A percentile compares a stretch with the other conserved stretches of the same genome.
phyloP scores from a whole-genome alignment of 2,113 vertebrate species.

The Pontoporia blainvillei region DNA sequence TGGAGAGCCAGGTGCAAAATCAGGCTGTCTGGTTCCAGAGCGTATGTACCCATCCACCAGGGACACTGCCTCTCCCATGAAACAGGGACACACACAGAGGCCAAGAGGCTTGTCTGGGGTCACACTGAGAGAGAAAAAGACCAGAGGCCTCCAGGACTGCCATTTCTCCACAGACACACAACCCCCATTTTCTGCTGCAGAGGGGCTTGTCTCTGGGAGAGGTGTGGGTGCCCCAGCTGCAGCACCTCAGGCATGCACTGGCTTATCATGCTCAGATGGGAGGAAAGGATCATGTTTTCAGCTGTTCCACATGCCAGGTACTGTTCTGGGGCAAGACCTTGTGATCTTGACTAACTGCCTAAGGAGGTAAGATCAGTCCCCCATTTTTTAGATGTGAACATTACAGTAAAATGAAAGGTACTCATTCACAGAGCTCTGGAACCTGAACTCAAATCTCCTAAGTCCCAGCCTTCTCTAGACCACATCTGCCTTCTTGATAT shows the following conservation, averaged over 20 bases:
- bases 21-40: neutral
- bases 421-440: neutral
- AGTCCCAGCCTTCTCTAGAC: neutral
- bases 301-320: neutral
- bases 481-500: neutral
- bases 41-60: neutral
- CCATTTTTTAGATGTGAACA: neutral
- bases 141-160: neutral
- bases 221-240: accelerated
- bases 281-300: neutral
- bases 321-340: neutral
- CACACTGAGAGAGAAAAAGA: neutral
- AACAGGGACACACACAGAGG: neutral
- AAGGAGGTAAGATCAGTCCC: neutral
- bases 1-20: neutral
- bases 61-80: neutral
- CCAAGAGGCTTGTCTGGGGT: neutral
- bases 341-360: neutral
- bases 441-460: neutral
- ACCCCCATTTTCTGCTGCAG: neutral
- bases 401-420: neutral
- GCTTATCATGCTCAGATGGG: neutral
- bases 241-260: neutral
- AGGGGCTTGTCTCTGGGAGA: neutral
- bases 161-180: neutral